Base-by-base conservation (phyloP, 1,140 invertebrate species). In the Brachionus koreanus region DNA sequence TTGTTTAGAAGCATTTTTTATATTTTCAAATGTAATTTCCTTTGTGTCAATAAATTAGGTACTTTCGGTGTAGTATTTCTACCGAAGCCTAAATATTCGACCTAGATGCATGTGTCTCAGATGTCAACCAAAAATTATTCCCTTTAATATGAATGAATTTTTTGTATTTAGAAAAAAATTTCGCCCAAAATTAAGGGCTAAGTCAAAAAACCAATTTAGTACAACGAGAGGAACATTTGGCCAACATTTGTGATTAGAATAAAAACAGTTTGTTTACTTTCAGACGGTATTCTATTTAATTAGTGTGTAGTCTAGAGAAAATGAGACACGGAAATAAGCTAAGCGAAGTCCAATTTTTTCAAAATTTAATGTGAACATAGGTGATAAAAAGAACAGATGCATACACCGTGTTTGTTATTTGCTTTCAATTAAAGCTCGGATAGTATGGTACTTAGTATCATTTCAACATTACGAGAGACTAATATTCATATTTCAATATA, bases 401-500 rank as follows among this genome's bases (percentile, higher is more conserved):
- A 69, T 39, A 19, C 37, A n/a, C 37, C 33, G 29, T 69, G 37
- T 39, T 69, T 9, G 16, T 12, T 39, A 39, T 69, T 19, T 39
- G 37, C 16, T 37, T 39, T 13, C 37, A 69, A 39, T 69, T 69
- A 37, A 5, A 23, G 16, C 49, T 57, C 49, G 49, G 49, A 57
- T 57, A 57, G 49, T 57, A 57, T 9, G 49, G 49, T 9, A 19
- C 19, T 6, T 35, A 65, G 37, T 35, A 69, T 69, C 65, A 39
- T 69, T 69, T 69, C 65, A 69, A 69, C 65, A 69, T 69, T 69
- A 69, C 35, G 65, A 39, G 33, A 35, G 6, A 13, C 25, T 37
- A 65, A 12, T 69, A 37, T 69, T 69, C 65, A 69, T 69, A 69
- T 69, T 69, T 69, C 65, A 69, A 69, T 69, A 69, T 39, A 69